These are phyloP conservation scores for Parnassius mnemosyne DNA, from an alignment of 2,888 invertebrate genomes.

Conservation along the genomic window DNA sequence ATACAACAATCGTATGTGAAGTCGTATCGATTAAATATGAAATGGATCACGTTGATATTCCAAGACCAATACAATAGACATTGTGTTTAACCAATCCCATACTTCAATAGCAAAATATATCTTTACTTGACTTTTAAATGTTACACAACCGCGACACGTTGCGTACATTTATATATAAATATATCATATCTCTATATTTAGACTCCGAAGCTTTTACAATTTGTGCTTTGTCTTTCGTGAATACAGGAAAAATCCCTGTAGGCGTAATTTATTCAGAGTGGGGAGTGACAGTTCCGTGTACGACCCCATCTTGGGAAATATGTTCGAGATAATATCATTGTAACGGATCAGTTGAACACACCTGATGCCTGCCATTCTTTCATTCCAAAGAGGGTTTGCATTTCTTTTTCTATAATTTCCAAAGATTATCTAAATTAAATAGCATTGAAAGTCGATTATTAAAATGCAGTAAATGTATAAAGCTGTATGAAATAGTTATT, in stretches of 20 bases:
- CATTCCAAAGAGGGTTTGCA: constrained; percentile 44
- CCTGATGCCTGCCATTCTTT: constrained; percentile 66
- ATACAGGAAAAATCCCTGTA: constrained; percentile 33
- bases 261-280: constrained; percentile 70
- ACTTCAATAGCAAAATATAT: constrained; percentile 30
- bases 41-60: not conserved
- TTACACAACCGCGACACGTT: constrained; percentile 1
- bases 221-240: constrained; percentile 14
- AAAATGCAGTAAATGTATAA: not conserved
- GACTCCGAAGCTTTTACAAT: constrained; percentile 8
- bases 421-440: constrained; percentile 39
- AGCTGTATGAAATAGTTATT: too few species aligned
- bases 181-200: not conserved
- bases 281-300: constrained; percentile 49
- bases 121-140: constrained; percentile 35
- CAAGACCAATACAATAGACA: not conserved
- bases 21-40: not conserved
- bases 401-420: constrained; percentile 44
- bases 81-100: constrained; percentile 18
- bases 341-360: constrained; percentile 68
- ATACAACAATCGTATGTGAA: not conserved
- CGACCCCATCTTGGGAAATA: constrained; percentile 64
- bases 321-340: constrained; percentile 70
- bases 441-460: constrained; percentile 14
- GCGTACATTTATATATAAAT: constrained; percentile 2